A percentile compares a stretch with the other conserved stretches of the same genome.
These are phyloP conservation scores for Nomada ruficornis DNA, from an alignment of 2,888 invertebrate genomes.

Conservation along the genomic window DNA sequence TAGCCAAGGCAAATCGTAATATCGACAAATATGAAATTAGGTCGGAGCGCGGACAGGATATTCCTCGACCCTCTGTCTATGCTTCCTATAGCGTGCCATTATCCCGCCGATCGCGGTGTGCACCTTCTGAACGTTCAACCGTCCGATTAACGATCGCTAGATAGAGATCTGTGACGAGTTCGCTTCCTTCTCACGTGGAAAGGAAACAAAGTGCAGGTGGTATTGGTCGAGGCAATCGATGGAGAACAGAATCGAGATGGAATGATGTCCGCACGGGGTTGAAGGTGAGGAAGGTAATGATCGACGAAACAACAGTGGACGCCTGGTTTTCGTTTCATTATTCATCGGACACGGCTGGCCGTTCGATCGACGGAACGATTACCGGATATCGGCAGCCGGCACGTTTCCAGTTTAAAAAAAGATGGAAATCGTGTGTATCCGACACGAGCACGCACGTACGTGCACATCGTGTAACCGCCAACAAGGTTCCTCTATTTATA, in stretches of 20 bases:
- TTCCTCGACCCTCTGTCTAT: too few species aligned
- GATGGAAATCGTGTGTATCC: conserved; percentile 18
- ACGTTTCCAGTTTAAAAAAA: conserved; percentile 39
- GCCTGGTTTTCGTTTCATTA: conserved; percentile 37
- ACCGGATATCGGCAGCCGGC: conserved; percentile 36
- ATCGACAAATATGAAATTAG: too few species aligned
- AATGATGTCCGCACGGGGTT: background rate
- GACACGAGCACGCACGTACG: conserved; percentile 9
- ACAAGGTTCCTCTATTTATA: conserved; percentile 59
- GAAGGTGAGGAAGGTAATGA: conserved; percentile 35
- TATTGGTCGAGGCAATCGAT: conserved; percentile 21
- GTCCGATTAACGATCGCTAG: too few species aligned
- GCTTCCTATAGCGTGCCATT: too few species aligned
- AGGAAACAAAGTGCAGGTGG: too few species aligned
- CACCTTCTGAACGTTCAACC: too few species aligned
- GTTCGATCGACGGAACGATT: conserved; percentile 45
- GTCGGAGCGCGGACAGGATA: too few species aligned
- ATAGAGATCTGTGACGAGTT: too few species aligned
- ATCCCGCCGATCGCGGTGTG: too few species aligned
- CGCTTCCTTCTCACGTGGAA: too few species aligned
- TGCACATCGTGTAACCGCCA: conserved; percentile 47
- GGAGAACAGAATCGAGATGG: conserved; percentile 2
- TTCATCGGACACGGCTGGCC: conserved; percentile 21
- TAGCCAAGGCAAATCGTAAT: too few species aligned
- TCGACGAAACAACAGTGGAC: conserved; percentile 8